These are phyloP conservation scores for Ditula angustiorana DNA, from an alignment of 2,888 invertebrate species.

Conservation along the genomic window DNA sequence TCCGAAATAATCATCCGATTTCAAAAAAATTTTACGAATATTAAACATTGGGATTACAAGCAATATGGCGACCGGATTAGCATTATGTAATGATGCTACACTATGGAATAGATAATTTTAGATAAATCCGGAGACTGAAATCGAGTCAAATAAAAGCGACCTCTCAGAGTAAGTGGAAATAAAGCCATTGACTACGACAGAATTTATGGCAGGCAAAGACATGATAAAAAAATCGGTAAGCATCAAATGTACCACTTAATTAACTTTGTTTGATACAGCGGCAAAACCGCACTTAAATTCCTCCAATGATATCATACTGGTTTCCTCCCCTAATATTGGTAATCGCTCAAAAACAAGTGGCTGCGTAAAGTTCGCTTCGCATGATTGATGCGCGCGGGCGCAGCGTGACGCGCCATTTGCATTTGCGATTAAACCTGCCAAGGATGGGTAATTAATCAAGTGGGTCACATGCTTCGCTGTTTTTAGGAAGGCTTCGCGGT, in stretches of 20 bases:
- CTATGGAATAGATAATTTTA: too few species aligned
- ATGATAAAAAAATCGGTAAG: not conserved
- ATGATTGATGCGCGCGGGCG: slow-evolving; percentile 14
- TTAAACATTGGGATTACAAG: too few species aligned
- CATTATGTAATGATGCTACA: too few species aligned
- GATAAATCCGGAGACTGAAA: too few species aligned
- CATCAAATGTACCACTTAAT: not conserved
- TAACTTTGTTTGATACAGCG: not conserved
- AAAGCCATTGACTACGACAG: too few species aligned
- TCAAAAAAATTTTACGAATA: too few species aligned
- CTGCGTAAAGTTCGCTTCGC: not conserved
- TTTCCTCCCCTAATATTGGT: not conserved
- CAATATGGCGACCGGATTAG: too few species aligned
- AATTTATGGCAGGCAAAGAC: not conserved
- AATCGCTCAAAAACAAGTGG: slow-evolving; percentile 10
- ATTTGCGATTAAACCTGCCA: slow-evolving; percentile 4
- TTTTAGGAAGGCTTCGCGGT: not conserved
- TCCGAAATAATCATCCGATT: too few species aligned
- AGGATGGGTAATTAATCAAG: not conserved
- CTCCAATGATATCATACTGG: too few species aligned
- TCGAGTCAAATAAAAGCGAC: too few species aligned
- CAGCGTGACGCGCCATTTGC: slow-evolving; percentile 12
- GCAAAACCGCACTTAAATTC: too few species aligned
- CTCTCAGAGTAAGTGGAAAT: too few species aligned
- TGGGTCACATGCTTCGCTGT: not conserved